Evolutionary conservation across 2,888 invertebrate genomes (phyloP).

Genomic region (Seira musarum): DNA sequence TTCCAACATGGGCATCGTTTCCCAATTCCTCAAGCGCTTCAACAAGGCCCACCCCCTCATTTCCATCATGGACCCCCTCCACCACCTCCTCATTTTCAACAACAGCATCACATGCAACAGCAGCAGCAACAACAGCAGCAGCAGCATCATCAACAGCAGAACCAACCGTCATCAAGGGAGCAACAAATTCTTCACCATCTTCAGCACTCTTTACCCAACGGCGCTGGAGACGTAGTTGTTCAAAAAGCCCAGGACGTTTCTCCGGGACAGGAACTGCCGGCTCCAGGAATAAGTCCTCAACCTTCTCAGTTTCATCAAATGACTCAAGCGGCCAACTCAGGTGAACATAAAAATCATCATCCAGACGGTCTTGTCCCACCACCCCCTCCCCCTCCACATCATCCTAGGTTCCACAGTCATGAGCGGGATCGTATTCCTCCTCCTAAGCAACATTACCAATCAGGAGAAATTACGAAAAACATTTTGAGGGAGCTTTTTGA

Average conservation of each 20-base stretch:
- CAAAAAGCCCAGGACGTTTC: constrained; percentile 62
- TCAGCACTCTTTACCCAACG: constrained; percentile 39
- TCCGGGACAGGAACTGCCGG: constrained; percentile 46
- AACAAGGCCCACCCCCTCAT: constrained; percentile 53
- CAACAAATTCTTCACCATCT: constrained; percentile 49
- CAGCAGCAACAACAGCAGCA: constrained; percentile 47
- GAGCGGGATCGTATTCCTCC: constrained; percentile 53
- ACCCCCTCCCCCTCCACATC: constrained; percentile 51
- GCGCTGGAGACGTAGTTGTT: constrained; percentile 52
- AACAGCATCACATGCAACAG: constrained; percentile 32
- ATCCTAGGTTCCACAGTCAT: constrained; percentile 47
- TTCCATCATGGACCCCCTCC: constrained; percentile 52
- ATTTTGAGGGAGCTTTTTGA: constrained; percentile 65
- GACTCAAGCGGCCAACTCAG: constrained; percentile 36
- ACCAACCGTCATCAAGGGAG: constrained; percentile 46
- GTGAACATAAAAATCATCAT: constrained; percentile 45
- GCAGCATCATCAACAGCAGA: constrained; percentile 50
- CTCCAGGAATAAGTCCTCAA: constrained; percentile 25
- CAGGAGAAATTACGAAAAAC: constrained; percentile 65
- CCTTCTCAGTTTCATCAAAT: not conserved
- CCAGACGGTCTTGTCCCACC: constrained; percentile 61
- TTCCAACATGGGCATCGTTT: constrained; percentile 56
- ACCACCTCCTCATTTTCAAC: constrained; percentile 22
- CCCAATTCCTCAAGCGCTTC: constrained; percentile 56
- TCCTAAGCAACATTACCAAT: constrained; percentile 50